These are phyloP conservation scores for Phytoseiulus persimilis DNA, from an alignment of 2,888 invertebrate genomes.

Conservation along the genomic window DNA sequence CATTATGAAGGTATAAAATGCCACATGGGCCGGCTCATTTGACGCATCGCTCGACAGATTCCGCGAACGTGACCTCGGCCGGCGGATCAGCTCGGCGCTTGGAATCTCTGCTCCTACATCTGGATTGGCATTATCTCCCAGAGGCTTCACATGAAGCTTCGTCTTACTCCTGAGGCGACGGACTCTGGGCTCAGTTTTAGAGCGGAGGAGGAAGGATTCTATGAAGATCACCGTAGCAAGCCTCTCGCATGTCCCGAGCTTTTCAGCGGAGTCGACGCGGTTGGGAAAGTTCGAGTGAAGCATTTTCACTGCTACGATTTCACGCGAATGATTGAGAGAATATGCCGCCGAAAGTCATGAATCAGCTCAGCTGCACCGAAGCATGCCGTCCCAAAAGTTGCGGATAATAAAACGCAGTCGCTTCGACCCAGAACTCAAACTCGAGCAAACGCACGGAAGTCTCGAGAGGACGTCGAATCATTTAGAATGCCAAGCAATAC, in stretches of 20 bases:
- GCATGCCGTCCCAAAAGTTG: neutral
- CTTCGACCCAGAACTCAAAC: neutral
- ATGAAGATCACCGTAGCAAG: too few relatives aligned
- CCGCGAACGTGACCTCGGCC: neutral
- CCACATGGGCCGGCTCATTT: neutral
- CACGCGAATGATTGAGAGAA: neutral
- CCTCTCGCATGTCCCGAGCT: too few relatives aligned
- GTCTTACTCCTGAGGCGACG: too few relatives aligned
- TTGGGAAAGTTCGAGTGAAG: too few relatives aligned
- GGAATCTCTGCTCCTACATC: neutral
- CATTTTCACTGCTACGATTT: too few relatives aligned
- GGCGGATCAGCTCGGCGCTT: neutral
- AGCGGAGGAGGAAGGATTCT: too few relatives aligned
- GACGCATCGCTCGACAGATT: neutral
- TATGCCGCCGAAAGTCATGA: neutral
- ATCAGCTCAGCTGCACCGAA: neutral
- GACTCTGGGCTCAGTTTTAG: too few relatives aligned
- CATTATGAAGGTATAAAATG: neutral
- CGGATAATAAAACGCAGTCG: neutral
- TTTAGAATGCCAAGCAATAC: neutral
- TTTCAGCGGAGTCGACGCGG: too few relatives aligned
- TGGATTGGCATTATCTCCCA: neutral
- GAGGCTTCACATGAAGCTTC: neutral
- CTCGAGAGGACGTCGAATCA: neutral
- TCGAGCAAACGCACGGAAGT: neutral